Conservation (phyloP, 2,888 invertebrate species). For the Bhutanitis thaidina region DNA sequence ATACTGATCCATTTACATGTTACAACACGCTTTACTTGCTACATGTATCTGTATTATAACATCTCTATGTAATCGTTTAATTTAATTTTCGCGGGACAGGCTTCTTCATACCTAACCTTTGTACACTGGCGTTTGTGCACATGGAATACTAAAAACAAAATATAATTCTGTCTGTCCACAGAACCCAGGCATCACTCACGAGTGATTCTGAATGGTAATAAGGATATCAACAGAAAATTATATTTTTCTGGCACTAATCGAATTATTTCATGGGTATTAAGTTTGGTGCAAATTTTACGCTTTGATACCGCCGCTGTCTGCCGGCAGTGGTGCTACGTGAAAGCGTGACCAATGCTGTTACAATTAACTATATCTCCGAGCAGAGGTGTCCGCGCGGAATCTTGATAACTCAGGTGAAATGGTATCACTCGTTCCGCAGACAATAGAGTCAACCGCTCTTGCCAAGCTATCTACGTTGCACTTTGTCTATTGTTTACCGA, state of each 20-base stretch:
- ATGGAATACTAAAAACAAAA: no score
- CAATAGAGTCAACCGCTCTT: constrained; percentile 34
- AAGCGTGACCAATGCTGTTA: constrained; percentile 47
- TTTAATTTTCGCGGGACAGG: no score
- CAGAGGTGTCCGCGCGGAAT: constrained; percentile 26
- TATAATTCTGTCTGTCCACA: no score
- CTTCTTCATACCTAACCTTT: no score
- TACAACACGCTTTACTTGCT: no score
- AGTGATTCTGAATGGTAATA: constrained; percentile 12
- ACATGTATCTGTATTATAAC: no score
- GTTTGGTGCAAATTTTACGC: constrained; percentile 11
- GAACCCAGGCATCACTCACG: no score
- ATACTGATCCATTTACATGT: no score
- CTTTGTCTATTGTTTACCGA: constrained; percentile 37
- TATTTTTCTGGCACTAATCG: constrained; percentile 3
- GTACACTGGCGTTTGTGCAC: no score
- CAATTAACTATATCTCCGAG: constrained; percentile 39
- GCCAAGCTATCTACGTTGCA: constrained; percentile 24
- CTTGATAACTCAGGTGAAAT: constrained; percentile 52
- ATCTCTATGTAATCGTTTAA: no score
- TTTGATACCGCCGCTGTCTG: constrained; percentile 6
- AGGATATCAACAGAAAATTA: constrained; percentile 11
- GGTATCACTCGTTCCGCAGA: constrained; percentile 40
- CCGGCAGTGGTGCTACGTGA: constrained; percentile 28
- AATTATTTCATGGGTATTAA: constrained; percentile 6